A percentile compares a stretch with the other conserved stretches of the same genome.
Conservation (phyloP, 2,888 invertebrate species). For the Cephus runcator region DNA sequence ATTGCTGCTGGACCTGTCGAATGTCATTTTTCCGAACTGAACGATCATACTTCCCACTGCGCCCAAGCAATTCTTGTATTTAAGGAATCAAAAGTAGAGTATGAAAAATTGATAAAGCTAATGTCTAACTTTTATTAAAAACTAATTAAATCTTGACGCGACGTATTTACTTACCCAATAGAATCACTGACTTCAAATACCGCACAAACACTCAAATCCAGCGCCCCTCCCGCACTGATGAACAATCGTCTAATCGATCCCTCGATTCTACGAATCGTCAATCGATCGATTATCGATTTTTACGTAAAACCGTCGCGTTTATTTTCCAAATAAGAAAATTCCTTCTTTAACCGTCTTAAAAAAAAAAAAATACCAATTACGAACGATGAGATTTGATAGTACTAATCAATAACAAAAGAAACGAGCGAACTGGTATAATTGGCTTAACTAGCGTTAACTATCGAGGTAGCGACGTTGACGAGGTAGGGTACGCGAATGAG, state of each 20-base stretch:
- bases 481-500: not conserved
- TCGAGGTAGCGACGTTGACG: not conserved
- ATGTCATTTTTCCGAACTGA: too few relatives aligned
- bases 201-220: not conserved
- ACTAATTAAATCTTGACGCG: not conserved
- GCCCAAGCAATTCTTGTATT: not conserved
- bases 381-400: not conserved
- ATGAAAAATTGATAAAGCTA: not conserved
- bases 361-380: not conserved
- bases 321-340: not conserved
- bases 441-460: not conserved
- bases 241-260: not conserved
- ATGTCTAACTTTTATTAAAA: too few relatives aligned
- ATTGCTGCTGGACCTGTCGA: not conserved
- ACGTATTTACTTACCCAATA: not conserved
- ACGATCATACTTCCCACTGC: too few relatives aligned
- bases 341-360: not conserved
- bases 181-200: not conserved
- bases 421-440: not conserved
- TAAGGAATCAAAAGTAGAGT: not conserved
- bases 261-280: too few relatives aligned
- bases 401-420: not conserved
- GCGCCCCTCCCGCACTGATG: not conserved
- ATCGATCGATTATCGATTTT: not conserved
- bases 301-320: not conserved